Conservation (phyloP, 2,888 invertebrate genomes). For the Rhogogaster chlorosoma region DNA sequence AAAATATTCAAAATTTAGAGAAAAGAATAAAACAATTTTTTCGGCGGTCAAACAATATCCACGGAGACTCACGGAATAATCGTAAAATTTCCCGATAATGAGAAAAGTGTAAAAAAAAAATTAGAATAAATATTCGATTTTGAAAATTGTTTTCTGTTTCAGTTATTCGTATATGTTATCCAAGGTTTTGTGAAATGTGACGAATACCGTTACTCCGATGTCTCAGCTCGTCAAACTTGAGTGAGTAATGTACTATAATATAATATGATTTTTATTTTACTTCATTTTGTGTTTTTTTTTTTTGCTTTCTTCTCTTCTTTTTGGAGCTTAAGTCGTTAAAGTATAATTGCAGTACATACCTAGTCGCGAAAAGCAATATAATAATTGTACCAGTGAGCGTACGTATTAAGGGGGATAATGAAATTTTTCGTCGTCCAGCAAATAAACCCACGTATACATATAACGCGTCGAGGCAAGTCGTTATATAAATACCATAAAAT, state of each 20-base stretch:
- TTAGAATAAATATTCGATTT: too few relatives aligned
- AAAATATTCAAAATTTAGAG: too few relatives aligned
- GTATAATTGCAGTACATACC: background rate
- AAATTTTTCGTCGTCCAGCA: background rate
- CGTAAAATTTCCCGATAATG: too few relatives aligned
- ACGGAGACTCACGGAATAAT: too few relatives aligned
- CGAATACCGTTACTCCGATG: too few relatives aligned
- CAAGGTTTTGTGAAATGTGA: too few relatives aligned
- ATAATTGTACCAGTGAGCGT: background rate
- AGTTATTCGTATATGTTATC: too few relatives aligned
- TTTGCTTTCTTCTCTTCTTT: background rate
- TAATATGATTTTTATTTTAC: background rate
- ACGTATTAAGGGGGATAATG: background rate
- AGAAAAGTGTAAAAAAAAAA: too few relatives aligned
- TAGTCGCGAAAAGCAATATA: background rate
- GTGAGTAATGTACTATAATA: background rate
- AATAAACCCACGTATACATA: background rate
- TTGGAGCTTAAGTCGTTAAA: background rate
- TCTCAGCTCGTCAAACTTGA: too few relatives aligned
- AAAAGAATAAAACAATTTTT: too few relatives aligned
- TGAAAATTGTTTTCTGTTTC: too few relatives aligned
- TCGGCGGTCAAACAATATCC: too few relatives aligned
- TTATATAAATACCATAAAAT: constrained; percentile 24
- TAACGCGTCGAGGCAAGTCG: background rate
- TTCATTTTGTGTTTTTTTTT: background rate